phyloP scores from a whole-genome alignment of 2,797 vertebrate genomes.

The Cynopterus sphinx region DNA sequence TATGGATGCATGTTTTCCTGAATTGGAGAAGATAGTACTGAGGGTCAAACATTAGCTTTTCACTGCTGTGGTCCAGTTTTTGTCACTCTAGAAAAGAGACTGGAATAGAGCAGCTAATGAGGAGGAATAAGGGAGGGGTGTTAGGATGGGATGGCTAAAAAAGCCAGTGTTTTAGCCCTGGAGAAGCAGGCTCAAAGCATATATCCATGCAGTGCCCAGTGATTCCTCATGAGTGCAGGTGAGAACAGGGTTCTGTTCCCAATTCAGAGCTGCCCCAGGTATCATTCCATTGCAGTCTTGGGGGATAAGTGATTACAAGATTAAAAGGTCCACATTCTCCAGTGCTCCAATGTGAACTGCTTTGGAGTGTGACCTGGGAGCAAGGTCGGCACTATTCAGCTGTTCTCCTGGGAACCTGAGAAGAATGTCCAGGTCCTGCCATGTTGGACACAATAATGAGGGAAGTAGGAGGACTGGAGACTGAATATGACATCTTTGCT shows the following conservation, averaged over 20 bases:
- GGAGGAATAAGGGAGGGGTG: not conserved
- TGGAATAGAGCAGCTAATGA: not conserved
- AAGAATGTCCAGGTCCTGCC: not conserved
- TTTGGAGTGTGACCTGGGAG: not conserved
- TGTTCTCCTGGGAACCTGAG: not conserved
- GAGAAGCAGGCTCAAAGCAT: not conserved
- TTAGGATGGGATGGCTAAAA: not conserved
- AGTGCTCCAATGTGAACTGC: not conserved
- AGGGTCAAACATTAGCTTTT: not conserved
- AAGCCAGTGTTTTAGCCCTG: not conserved
- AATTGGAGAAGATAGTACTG: not conserved
- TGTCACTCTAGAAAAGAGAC: not conserved
- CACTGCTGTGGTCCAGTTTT: not conserved
- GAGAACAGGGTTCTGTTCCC: not conserved
- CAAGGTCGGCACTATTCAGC: not conserved
- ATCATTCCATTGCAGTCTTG: not conserved
- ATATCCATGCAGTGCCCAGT: not conserved
- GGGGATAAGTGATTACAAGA: not conserved
- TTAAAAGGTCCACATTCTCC: not conserved
- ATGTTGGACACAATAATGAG: not conserved
- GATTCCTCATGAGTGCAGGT: too few relatives aligned
- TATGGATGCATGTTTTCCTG: not conserved
- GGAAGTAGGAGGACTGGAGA: not conserved
- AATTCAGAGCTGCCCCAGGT: not conserved
- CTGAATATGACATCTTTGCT: not conserved